A percentile compares a stretch with the other conserved stretches of the same genome.
phyloP scores from a whole-genome alignment of 1,140 invertebrate genomes.

The Ceratina calcarata region DNA sequence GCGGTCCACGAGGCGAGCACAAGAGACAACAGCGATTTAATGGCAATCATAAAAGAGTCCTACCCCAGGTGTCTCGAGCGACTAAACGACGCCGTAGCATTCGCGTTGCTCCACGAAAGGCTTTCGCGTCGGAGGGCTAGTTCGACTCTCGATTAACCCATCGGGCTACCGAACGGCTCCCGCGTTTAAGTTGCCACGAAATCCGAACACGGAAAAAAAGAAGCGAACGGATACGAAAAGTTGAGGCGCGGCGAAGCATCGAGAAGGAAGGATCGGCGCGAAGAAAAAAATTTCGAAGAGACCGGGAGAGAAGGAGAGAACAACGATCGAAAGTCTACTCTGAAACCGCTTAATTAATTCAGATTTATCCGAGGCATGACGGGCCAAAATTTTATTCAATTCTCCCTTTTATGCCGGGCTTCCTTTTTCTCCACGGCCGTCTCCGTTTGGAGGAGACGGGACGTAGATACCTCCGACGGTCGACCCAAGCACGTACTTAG shows the following conservation, averaged over 20 bases:
- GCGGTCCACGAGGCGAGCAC: not conserved
- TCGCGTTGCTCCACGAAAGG: conserved; percentile 67
- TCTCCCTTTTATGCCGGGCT: conserved; percentile 68
- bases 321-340: conserved; percentile 62
- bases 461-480: conserved; percentile 20
- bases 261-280: conserved; percentile 7
- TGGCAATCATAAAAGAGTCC: not conserved
- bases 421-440: conserved; percentile 46
- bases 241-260: conserved; percentile 41
- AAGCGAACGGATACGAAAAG: conserved; percentile 51
- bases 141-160: conserved; percentile 78
- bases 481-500: conserved; percentile 24
- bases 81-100: conserved; percentile 68
- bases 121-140: conserved; percentile 72
- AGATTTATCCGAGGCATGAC: conserved; percentile 78
- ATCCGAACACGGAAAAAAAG: conserved; percentile 57
- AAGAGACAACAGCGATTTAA: conserved; percentile 9
- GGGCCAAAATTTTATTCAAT: conserved; percentile 77
- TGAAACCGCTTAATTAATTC: conserved; percentile 79
- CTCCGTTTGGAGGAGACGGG: not conserved
- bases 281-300: conserved; percentile 20
- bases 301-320: conserved; percentile 25
- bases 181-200: conserved; percentile 72
- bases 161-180: conserved; percentile 77
- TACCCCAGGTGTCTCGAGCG: conserved; percentile 1